Evolutionary conservation across 64 coral and sea anemone genomes (phyloP).

Genomic region (Astreopora myriophthalma): DNA sequence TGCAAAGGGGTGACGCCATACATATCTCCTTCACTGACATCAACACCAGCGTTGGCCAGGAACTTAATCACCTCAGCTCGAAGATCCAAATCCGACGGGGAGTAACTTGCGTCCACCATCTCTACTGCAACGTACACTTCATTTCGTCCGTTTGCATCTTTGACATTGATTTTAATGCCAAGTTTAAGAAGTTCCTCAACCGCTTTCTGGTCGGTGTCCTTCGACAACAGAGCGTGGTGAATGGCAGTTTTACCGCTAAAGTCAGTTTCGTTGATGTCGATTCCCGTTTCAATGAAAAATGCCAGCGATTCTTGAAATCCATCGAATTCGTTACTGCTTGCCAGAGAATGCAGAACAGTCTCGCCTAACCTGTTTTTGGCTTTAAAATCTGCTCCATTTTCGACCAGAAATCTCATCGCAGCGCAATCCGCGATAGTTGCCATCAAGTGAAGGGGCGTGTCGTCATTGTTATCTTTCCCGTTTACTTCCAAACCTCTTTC

Average conservation of each 20-base stretch:
- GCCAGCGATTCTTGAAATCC: conserved; percentile 38
- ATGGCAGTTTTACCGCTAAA: background rate
- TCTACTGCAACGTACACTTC: conserved; percentile 9
- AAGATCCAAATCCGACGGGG: background rate
- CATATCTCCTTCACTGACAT: conserved; percentile 33
- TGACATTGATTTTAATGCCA: conserved; percentile 10
- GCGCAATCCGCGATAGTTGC: conserved; percentile 20
- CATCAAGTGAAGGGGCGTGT: conserved; percentile 14
- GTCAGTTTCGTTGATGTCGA: conserved; percentile 12
- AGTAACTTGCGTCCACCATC: background rate
- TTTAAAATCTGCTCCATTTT: conserved; percentile 8
- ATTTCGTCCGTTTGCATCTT: conserved; percentile 15
- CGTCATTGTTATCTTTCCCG: conserved; percentile 24
- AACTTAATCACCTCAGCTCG: conserved; percentile 1
- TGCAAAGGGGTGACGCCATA: conserved; percentile 25
- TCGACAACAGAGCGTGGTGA: conserved; percentile 12
- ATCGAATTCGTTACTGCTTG: conserved; percentile 31
- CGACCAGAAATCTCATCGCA: conserved; percentile 4
- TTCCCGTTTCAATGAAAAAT: conserved; percentile 22
- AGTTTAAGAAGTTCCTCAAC: conserved; percentile 6
- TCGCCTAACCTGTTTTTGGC: conserved; percentile 12
- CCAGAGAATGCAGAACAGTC: background rate
- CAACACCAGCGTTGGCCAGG: background rate
- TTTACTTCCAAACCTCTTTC: conserved; percentile 29
- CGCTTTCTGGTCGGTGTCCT: conserved; percentile 7